Conservation (phyloP, 2,797 vertebrate species). For the Hydrolagus colliei region DNA sequence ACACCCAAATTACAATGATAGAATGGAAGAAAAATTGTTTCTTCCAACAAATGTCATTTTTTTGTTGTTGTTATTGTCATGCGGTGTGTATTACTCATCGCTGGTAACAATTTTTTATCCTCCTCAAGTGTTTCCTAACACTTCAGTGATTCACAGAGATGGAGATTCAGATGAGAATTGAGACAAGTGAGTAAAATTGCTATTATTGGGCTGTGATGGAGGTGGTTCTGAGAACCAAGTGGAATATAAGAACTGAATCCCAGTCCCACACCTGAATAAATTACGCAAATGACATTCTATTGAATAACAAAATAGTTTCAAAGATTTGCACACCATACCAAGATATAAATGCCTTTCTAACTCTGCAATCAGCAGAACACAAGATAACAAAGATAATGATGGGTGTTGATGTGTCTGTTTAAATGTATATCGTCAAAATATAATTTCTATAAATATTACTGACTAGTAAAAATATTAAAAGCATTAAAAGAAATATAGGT, state of each 20-base stretch:
- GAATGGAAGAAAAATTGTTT: background rate
- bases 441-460: no score
- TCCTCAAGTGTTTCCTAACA: background rate
- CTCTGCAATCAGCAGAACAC: background rate
- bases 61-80: no score
- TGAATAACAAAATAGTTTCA: conserved; percentile 1
- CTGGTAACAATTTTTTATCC: no score
- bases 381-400: background rate
- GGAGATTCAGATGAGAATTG: background rate
- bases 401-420: background rate
- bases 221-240: background rate
- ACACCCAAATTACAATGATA: background rate
- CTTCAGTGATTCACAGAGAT: background rate
- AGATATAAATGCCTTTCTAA: background rate
- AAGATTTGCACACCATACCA: background rate
- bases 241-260: conserved; percentile 3
- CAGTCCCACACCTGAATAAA: background rate
- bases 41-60: background rate
- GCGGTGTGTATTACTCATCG: no score
- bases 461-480: no score
- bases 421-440: background rate
- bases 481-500: no score
- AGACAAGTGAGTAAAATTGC: conserved; percentile 26
- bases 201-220: background rate
- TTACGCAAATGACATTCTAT: conserved; percentile 12